Evolutionary conservation across 2,888 invertebrate species (phyloP).

Genomic region (Trachelus stipa): DNA sequence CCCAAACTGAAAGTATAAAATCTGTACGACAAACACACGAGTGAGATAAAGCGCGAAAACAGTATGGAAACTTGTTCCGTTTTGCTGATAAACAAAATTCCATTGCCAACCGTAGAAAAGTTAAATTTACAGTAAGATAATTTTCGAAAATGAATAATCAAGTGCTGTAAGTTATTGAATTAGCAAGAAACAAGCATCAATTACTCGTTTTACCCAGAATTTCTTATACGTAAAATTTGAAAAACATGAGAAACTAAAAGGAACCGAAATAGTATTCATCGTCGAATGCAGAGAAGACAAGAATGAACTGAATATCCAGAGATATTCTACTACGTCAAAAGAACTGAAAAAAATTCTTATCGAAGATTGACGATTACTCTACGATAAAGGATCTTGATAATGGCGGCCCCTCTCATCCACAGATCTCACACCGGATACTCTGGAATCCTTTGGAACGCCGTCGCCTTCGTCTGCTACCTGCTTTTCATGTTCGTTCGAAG

Average conservation of each 20-base stretch:
- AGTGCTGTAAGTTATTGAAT: neutral
- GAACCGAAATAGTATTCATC: neutral
- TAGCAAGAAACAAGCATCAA: neutral
- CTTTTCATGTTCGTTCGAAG: neutral
- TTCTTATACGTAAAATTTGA: neutral
- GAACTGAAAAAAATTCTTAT: neutral
- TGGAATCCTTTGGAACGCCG: neutral
- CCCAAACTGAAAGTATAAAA: neutral
- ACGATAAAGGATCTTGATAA: neutral
- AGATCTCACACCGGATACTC: neutral
- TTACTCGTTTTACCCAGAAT: neutral
- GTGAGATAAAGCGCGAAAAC: neutral
- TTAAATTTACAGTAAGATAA: neutral
- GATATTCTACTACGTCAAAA: neutral
- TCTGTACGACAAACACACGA: neutral
- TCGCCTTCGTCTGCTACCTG: neutral
- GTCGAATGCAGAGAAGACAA: neutral
- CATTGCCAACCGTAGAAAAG: neutral
- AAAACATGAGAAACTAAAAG: neutral
- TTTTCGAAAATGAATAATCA: neutral
- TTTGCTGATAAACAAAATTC: neutral
- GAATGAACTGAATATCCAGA: neutral
- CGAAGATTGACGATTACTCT: neutral
- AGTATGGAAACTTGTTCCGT: neutral
- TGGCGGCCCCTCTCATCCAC: neutral